Percentiles rank a stretch among this genome's conserved stretches.
phyloP scores from a whole-genome alignment of 2,888 invertebrate species.

The Trypoxylon attenuatum region DNA sequence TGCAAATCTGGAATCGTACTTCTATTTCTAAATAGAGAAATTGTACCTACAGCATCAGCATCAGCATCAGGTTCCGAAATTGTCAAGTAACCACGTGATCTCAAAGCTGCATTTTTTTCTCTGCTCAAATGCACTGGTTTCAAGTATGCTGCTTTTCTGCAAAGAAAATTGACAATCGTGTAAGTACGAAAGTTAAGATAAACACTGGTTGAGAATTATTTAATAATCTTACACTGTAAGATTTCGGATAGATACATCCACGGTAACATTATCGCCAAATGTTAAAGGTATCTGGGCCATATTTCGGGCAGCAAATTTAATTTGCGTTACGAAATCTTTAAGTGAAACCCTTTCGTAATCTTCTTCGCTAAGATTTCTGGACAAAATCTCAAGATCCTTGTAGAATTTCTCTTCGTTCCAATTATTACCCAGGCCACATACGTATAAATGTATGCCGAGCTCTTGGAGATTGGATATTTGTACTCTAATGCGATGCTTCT shows the following conservation, averaged over 20 bases:
- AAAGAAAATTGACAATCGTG: neutral
- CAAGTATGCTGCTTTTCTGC: slow-evolving; percentile 46
- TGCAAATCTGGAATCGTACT: too few species aligned
- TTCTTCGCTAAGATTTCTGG: slow-evolving; percentile 29
- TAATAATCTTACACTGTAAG: slow-evolving; percentile 35
- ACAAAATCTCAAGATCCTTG: slow-evolving; percentile 54
- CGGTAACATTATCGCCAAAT: slow-evolving; percentile 29
- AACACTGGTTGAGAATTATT: neutral
- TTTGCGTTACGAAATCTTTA: slow-evolving; percentile 44
- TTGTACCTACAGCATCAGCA: slow-evolving; percentile 16
- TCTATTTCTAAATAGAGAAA: too few species aligned
- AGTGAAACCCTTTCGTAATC: slow-evolving; percentile 41
- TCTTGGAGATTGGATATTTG: slow-evolving; percentile 29
- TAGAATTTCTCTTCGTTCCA: slow-evolving; percentile 54
- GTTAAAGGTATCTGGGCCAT: slow-evolving; percentile 44
- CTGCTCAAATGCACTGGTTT: slow-evolving; percentile 35
- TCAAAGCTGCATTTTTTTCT: slow-evolving; percentile 46
- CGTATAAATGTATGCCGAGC: slow-evolving; percentile 29
- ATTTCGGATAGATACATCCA: slow-evolving; percentile 37
- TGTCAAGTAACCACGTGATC: slow-evolving; percentile 15
- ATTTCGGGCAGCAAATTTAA: slow-evolving; percentile 48
- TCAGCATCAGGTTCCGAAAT: neutral
- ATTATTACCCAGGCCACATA: slow-evolving; percentile 43
- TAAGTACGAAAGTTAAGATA: neutral
- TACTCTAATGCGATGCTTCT: slow-evolving; percentile 47